A percentile compares a stretch with the other conserved stretches of the same genome.
Evolutionary conservation across 2,797 vertebrate genomes (phyloP).

Genomic region (Periophthalmus magnuspinnatus): DNA sequence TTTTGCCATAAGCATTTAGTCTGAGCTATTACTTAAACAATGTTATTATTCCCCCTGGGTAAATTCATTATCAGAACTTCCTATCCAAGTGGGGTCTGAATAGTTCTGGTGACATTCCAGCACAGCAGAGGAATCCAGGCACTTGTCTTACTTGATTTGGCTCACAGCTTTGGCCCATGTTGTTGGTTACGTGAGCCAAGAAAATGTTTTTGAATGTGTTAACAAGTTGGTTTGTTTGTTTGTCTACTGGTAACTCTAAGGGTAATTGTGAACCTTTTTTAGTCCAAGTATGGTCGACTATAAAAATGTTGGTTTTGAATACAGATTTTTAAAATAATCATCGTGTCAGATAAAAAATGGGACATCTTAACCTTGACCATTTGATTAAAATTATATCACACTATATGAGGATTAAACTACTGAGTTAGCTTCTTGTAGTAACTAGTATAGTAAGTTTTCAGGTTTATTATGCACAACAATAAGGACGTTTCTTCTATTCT

Average conservation of each 20-base stretch:
- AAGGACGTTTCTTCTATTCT: not conserved
- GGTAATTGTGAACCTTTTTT: not conserved
- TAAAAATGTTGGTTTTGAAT: not conserved
- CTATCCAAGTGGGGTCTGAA: not conserved
- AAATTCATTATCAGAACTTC: conserved; percentile 5
- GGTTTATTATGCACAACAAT: not conserved
- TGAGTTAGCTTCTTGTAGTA: not conserved
- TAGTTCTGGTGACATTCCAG: conserved; percentile 10
- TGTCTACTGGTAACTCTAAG: no score
- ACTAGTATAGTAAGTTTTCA: not conserved
- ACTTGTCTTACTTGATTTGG: not conserved
- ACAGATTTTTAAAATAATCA: no score
- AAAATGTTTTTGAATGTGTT: not conserved
- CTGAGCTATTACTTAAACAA: not conserved
- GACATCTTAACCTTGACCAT: not conserved
- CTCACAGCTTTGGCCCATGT: not conserved
- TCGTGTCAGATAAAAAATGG: no score
- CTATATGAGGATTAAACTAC: not conserved
- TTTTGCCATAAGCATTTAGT: not conserved
- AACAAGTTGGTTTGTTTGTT: not conserved
- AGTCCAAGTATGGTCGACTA: not conserved
- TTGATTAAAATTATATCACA: not conserved
- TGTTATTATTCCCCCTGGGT: not conserved
- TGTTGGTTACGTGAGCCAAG: not conserved
- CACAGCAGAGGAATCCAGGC: not conserved